Conservation (phyloP, 2,113 vertebrate species). For the Tragelaphus imberbis region DNA sequence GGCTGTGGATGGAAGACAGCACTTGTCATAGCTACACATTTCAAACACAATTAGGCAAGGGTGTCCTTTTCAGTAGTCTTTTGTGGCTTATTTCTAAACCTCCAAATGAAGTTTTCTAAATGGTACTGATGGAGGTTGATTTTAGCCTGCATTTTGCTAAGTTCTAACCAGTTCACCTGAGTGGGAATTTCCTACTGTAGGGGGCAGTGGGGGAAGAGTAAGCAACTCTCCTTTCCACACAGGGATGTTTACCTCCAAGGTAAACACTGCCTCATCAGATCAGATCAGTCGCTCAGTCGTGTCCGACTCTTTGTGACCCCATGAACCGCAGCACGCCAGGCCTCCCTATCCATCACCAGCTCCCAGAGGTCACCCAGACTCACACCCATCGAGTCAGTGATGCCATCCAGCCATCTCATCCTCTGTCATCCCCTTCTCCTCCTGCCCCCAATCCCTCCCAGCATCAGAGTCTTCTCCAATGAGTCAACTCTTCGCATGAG, state of each 20-base stretch:
- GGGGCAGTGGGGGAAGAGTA: constrained; percentile 13
- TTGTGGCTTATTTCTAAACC: background rate
- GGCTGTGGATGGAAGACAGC: background rate
- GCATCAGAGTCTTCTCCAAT: no score
- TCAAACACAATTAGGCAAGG: background rate
- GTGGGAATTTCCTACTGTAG: constrained; percentile 10
- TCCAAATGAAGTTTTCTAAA: constrained; percentile 15
- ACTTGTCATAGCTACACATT: background rate
- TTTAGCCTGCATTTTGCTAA: background rate
- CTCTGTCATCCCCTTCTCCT: no score
- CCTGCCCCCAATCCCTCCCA: no score
- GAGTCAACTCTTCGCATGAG: no score
- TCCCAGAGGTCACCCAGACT: no score
- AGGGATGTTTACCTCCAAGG: background rate
- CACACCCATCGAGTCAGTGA: no score
- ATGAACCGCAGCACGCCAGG: no score
- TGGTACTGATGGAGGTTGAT: background rate
- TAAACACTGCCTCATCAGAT: background rate
- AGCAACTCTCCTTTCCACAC: background rate
- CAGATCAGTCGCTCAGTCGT: no score
- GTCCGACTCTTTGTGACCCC: no score
- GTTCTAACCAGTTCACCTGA: background rate
- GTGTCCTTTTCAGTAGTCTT: background rate
- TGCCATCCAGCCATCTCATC: no score
- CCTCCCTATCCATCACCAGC: no score